These are phyloP conservation scores for Bimastos eiseni DNA, from an alignment of 2,888 invertebrate species.

Conservation along the genomic window DNA sequence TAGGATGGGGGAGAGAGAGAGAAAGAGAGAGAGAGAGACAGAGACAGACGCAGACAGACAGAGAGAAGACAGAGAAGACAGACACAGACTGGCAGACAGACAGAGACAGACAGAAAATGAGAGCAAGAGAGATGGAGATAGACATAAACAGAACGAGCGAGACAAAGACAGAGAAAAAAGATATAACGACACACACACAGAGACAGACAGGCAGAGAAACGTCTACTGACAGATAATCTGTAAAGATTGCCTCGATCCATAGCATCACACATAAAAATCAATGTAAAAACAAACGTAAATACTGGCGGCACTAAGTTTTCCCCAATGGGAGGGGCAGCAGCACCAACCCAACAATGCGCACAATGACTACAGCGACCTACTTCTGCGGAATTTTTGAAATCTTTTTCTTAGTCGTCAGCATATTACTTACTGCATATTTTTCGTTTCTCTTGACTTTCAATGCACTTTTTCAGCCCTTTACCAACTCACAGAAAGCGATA, in stretches of 20 bases:
- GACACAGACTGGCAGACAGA: too few species aligned
- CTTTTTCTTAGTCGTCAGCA: background rate
- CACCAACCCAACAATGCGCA: background rate
- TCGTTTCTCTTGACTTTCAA: background rate
- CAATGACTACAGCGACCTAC: background rate
- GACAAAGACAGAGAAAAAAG: conserved; percentile 23
- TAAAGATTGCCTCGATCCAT: background rate
- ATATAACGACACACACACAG: background rate
- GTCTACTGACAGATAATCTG: background rate
- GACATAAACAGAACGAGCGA: too few species aligned
- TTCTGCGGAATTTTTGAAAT: background rate
- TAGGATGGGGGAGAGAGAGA: background rate
- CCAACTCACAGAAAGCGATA: background rate
- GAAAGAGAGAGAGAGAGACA: conserved; percentile 25
- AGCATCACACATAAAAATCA: background rate
- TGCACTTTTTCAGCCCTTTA: background rate
- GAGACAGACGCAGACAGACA: too few species aligned
- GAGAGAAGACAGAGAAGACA: too few species aligned
- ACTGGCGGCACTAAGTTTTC: background rate
- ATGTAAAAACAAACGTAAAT: conserved; percentile 2
- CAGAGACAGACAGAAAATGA: conserved; percentile 19
- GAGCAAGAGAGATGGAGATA: conserved; percentile 18
- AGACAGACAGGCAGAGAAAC: background rate
- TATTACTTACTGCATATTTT: background rate
- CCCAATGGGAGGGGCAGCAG: background rate